phyloP scores from a whole-genome alignment of 2,113 vertebrate genomes.

The Falco punctatus region DNA sequence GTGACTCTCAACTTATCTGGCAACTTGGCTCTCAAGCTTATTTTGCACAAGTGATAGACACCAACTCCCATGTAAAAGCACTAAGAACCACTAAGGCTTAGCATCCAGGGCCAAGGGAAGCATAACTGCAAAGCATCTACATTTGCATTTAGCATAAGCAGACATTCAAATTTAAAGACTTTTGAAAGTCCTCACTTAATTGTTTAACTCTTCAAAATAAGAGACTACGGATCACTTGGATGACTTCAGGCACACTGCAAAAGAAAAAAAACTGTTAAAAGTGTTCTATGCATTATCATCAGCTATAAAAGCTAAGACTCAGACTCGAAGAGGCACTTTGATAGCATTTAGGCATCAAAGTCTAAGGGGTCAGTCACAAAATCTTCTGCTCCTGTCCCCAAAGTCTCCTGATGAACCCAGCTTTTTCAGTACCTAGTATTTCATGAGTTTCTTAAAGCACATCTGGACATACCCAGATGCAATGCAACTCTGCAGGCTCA shows the following conservation, averaged over 20 bases:
- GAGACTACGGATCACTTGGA: not conserved
- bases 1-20: not conserved
- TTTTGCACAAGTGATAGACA: not conserved
- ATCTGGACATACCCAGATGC: not conserved
- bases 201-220: not conserved
- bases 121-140: not conserved
- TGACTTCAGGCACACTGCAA: not conserved
- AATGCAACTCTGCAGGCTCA: accelerated
- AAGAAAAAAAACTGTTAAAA: not conserved
- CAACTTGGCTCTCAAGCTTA: not conserved
- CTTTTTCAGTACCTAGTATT: not conserved
- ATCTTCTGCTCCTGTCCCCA: not conserved
- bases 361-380: not conserved
- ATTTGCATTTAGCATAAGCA: not conserved
- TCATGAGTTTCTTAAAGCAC: not conserved
- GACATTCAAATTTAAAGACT: not conserved
- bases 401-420: not conserved
- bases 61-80: not conserved
- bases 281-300: not conserved
- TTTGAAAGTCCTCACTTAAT: not conserved
- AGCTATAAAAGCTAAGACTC: not conserved
- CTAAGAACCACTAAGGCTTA: not conserved
- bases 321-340: not conserved
- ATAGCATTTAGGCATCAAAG: not conserved
- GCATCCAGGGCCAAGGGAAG: accelerated